A percentile compares a stretch with the other conserved stretches of the same genome.
Evolutionary conservation across 2,797 vertebrate species (phyloP).

Genomic region (Onychomys leucogaster): DNA sequence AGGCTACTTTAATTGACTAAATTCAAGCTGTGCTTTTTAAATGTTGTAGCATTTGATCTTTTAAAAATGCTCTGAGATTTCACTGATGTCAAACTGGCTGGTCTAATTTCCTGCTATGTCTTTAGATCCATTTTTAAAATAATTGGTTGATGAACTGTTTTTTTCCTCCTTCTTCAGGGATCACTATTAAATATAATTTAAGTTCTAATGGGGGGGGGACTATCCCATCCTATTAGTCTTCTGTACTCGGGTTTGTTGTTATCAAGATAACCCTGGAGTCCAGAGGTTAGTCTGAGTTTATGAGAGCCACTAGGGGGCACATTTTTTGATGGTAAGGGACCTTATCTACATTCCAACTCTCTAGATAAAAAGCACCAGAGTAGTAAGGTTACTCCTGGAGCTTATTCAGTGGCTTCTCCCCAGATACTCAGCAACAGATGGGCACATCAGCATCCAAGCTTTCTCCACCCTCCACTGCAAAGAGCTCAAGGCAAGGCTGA

Average conservation of each 20-base stretch:
- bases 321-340: neutral
- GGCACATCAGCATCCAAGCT: neutral
- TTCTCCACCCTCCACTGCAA: neutral
- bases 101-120: slow-evolving; percentile 85
- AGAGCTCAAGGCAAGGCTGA: neutral
- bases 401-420: neutral
- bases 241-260: slow-evolving; percentile 22
- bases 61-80: slow-evolving; percentile 84
- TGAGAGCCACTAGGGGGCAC: neutral
- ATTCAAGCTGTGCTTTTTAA: slow-evolving; percentile 84
- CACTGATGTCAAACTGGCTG: slow-evolving; percentile 84
- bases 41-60: slow-evolving; percentile 82
- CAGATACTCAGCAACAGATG: neutral
- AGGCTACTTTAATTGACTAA: slow-evolving; percentile 80
- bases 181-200: slow-evolving; percentile 77
- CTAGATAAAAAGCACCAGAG: neutral
- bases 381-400: neutral
- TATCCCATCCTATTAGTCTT: slow-evolving; percentile 48
- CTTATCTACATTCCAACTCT: neutral
- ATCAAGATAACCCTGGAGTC: neutral
- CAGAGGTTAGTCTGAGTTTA: neutral
- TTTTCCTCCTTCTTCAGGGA: slow-evolving; percentile 68
- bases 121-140: slow-evolving; percentile 84
- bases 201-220: slow-evolving; percentile 66
- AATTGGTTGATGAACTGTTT: slow-evolving; percentile 82